Evolutionary conservation across 2,797 vertebrate species (phyloP).

Genomic region (Poeciliopsis infans): DNA sequence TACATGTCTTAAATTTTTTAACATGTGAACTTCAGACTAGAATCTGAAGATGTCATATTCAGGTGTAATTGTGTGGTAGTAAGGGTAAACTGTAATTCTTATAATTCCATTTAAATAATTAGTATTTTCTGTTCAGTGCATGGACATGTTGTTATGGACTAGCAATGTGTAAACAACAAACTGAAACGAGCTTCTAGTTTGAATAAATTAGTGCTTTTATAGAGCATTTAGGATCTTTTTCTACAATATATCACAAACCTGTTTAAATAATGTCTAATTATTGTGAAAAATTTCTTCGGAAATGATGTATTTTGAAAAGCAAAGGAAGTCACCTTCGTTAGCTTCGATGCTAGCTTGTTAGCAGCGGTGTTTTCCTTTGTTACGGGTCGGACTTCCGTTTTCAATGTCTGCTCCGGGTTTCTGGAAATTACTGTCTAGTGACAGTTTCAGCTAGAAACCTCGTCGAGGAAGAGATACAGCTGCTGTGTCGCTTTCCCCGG

Average conservation of each 20-base stretch:
- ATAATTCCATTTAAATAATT: no score
- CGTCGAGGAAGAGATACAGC: conserved; percentile 4
- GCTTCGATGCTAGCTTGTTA: conserved; percentile 42
- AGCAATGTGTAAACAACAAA: no score
- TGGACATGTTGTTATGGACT: no score
- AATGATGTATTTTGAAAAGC: conserved; percentile 57
- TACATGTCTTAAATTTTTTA: not conserved
- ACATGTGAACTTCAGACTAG: no score
- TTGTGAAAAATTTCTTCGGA: not conserved
- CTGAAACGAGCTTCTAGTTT: no score
- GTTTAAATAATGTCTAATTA: not conserved
- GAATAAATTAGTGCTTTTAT: no score
- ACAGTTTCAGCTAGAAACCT: conserved; percentile 11
- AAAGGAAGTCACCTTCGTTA: conserved; percentile 25
- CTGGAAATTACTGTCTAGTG: conserved; percentile 65
- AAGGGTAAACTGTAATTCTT: no score
- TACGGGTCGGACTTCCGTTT: conserved; percentile 82
- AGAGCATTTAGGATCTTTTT: not conserved
- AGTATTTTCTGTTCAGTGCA: no score
- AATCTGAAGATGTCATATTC: not conserved
- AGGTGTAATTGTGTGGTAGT: not conserved
- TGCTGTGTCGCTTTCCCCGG: not conserved
- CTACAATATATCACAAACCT: not conserved
- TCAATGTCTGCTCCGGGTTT: conserved; percentile 74
- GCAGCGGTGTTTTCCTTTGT: conserved; percentile 80